A percentile compares a stretch with the other conserved stretches of the same genome.
These are phyloP conservation scores for Pitangus sulphuratus DNA, from an alignment of 2,797 vertebrate genomes.

Conservation along the genomic window DNA sequence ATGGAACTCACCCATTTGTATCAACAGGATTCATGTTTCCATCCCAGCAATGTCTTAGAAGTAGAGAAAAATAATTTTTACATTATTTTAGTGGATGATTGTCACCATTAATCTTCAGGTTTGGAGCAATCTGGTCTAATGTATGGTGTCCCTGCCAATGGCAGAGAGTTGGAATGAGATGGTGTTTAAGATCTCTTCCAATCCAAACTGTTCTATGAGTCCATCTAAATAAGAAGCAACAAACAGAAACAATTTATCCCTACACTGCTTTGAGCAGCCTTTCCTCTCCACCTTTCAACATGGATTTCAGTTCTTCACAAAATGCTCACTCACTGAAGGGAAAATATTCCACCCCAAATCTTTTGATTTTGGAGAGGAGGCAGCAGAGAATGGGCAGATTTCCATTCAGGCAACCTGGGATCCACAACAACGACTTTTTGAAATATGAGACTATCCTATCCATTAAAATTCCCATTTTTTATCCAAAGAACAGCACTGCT, in stretches of 20 bases:
- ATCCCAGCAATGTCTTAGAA: not conserved
- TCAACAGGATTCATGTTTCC: not conserved
- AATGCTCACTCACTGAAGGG: not conserved
- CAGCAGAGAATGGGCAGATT: not conserved
- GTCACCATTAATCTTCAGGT: not conserved
- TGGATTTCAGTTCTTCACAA: not conserved
- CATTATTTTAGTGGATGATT: not conserved
- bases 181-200: not conserved
- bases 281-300: not conserved
- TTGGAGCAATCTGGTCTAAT: not conserved
- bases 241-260: not conserved
- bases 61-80: not conserved
- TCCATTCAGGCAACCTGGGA: not conserved
- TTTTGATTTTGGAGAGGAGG: not conserved
- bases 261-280: not conserved
- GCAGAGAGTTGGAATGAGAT: not conserved
- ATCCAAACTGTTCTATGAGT: not conserved
- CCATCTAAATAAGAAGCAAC: not conserved
- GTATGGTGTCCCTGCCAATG: not conserved
- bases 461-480: not conserved
- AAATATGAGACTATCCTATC: not conserved
- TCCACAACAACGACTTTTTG: not conserved
- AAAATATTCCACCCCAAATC: not conserved
- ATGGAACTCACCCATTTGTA: accelerated
- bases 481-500: not conserved